phyloP scores from a whole-genome alignment of 1,140 invertebrate species.

The Neodiprion virginianus region DNA sequence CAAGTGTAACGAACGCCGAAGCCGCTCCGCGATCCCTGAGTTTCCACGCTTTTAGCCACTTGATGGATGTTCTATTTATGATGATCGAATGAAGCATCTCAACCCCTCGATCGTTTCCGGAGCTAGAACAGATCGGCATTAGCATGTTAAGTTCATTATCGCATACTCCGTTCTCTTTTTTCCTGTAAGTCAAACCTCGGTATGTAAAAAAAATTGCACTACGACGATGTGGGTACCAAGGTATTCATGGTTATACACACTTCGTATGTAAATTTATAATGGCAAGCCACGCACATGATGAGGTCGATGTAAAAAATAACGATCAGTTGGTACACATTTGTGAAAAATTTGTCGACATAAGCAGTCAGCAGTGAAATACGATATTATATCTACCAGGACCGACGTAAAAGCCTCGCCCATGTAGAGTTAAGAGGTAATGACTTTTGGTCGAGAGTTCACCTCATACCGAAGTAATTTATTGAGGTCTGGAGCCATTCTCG shows the following conservation, averaged over 20 bases:
- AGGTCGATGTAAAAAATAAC: no score
- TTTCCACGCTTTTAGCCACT: background rate
- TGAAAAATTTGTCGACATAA: no score
- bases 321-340: no score
- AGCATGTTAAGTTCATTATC: background rate
- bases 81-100: background rate
- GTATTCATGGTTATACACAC: no score
- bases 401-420: background rate
- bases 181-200: no score
- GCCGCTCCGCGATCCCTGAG: background rate
- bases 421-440: background rate
- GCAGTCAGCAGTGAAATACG: no score
- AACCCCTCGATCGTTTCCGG: background rate
- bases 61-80: slow-evolving; percentile 1
- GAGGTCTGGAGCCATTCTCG: background rate
- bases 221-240: no score
- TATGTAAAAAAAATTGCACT: no score
- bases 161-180: background rate
- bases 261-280: no score
- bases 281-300: no score
- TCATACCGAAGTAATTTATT: slow-evolving; percentile 3
- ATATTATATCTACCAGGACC: no score
- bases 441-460: background rate
- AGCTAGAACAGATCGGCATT: background rate
- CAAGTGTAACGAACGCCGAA: slow-evolving; percentile 47